phyloP scores from a whole-genome alignment of 2,888 invertebrate genomes.

The Gandaritis pyraliata region DNA sequence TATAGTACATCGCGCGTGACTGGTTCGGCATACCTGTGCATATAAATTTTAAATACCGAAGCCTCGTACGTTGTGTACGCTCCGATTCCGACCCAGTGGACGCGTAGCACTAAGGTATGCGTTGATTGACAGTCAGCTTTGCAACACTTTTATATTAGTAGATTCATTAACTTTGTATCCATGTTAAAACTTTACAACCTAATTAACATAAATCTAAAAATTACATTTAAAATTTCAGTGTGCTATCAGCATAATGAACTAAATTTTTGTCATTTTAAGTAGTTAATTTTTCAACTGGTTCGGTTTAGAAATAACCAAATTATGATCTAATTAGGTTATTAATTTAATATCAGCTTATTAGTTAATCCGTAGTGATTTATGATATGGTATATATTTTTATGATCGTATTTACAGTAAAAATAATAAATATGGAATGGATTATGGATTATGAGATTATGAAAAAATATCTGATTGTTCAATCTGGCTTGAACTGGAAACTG shows the following conservation, averaged over 20 bases:
- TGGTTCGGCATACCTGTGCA: no score
- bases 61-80: no score
- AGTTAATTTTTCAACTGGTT: constrained; percentile 26
- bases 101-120: no score
- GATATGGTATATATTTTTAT: constrained; percentile 17
- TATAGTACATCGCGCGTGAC: no score
- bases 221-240: constrained; percentile 34
- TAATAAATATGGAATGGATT: constrained; percentile 9
- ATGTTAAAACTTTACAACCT: constrained; percentile 19
- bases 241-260: constrained; percentile 29
- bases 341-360: constrained; percentile 28
- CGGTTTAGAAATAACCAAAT: constrained; percentile 10
- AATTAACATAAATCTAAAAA: constrained; percentile 41
- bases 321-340: constrained; percentile 27
- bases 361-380: constrained; percentile 24
- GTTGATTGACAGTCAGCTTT: neutral
- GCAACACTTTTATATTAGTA: neutral
- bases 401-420: constrained; percentile 14
- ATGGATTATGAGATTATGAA: constrained; percentile 1
- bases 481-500: neutral
- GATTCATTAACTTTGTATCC: constrained; percentile 18
- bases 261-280: constrained; percentile 20
- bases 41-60: no score
- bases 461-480: neutral
- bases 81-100: no score